These are phyloP conservation scores for Catostylus mosaicus DNA, from an alignment of 30 jellyfish, hydroid and myxozoan species.

Conservation along the genomic window DNA sequence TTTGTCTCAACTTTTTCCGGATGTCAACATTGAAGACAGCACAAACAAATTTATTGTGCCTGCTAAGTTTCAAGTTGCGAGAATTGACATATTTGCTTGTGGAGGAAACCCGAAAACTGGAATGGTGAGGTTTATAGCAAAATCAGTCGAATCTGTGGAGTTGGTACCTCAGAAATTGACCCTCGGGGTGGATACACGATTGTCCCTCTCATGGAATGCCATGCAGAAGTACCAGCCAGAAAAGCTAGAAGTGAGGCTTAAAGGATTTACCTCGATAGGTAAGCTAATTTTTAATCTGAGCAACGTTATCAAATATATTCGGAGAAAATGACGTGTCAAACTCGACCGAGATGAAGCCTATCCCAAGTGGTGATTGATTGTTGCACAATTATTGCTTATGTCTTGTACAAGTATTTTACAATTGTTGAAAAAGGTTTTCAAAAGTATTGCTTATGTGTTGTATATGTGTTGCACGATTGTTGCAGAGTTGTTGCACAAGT, in stretches of 20 bases:
- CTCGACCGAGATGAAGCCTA: too few relatives aligned
- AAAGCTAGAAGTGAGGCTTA: constrained; percentile 15
- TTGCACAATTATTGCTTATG: too few relatives aligned
- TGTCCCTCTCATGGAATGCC: constrained; percentile 17
- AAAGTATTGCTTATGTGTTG: too few relatives aligned
- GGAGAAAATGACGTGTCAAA: too few relatives aligned
- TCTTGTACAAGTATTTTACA: too few relatives aligned
- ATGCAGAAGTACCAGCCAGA: background rate
- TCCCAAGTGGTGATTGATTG: too few relatives aligned
- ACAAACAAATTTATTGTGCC: constrained; percentile 21
- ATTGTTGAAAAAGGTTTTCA: too few relatives aligned
- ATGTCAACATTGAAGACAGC: background rate
- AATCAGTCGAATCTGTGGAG: constrained; percentile 37
- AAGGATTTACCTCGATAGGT: constrained; percentile 50
- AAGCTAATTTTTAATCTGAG: too few relatives aligned
- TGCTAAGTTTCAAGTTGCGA: constrained; percentile 2
- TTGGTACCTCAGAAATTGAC: constrained; percentile 35
- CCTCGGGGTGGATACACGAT: constrained; percentile 18
- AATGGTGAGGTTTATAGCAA: constrained; percentile 17
- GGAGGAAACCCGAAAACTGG: background rate
- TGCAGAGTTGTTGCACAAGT: too few relatives aligned
- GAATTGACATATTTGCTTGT: constrained; percentile 11
- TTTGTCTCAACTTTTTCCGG: constrained; percentile 18
- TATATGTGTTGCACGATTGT: too few relatives aligned
- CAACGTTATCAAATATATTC: too few relatives aligned